Percentiles rank a stretch among this genome's conserved stretches.
Evolutionary conservation across 1,140 invertebrate species (phyloP).

Genomic region (Leptoteleia sp.): DNA sequence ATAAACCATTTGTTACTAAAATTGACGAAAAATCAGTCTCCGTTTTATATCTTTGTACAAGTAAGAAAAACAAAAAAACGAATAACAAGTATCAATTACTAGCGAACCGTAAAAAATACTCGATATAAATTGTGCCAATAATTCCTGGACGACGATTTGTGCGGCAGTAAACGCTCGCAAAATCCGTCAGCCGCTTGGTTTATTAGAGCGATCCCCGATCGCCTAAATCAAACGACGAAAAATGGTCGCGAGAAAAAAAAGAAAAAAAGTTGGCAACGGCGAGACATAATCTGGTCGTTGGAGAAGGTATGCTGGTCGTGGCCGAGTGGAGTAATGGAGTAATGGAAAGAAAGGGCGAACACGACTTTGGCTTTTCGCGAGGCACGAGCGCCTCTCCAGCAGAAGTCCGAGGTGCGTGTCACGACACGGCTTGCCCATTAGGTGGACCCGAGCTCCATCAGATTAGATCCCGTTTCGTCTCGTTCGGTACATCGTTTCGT

Average conservation of each 20-base stretch:
- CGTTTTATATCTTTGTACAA: too few relatives aligned
- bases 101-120: too few relatives aligned
- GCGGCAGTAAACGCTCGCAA: too few relatives aligned
- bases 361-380: constrained; percentile 72
- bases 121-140: too few relatives aligned
- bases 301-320: constrained; percentile 25
- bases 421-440: constrained; percentile 79
- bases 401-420: constrained; percentile 76
- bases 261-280: constrained; percentile 5
- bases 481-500: constrained; percentile 59
- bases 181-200: too few relatives aligned
- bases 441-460: constrained; percentile 76
- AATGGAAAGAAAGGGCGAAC: constrained; percentile 67
- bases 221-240: neutral
- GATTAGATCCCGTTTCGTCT: constrained; percentile 75
- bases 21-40: too few relatives aligned
- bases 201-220: neutral
- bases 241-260: constrained; percentile 19
- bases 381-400: constrained; percentile 52
- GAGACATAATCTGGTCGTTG: constrained; percentile 17
- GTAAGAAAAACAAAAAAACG: too few relatives aligned
- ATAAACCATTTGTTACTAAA: too few relatives aligned
- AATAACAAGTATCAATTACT: too few relatives aligned
- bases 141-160: too few relatives aligned
- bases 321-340: neutral